A percentile compares a stretch with the other conserved stretches of the same genome.
phyloP scores from a whole-genome alignment of 2,797 vertebrate species.

The Lacerta viridis region DNA sequence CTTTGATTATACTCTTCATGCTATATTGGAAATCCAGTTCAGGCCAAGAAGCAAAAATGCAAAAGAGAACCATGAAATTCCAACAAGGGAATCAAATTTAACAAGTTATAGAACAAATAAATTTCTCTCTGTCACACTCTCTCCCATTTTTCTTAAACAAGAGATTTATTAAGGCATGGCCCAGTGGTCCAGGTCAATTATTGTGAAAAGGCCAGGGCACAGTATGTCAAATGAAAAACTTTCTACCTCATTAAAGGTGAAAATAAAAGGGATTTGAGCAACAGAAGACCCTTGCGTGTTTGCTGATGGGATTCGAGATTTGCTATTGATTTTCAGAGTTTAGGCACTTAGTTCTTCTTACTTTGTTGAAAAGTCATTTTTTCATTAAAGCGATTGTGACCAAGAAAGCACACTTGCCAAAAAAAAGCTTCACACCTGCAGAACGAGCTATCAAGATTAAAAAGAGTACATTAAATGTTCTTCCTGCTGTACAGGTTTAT shows the following conservation, averaged over 20 bases:
- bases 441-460: not conserved
- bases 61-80: constrained; percentile 33
- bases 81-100: constrained; percentile 37
- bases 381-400: constrained; percentile 61
- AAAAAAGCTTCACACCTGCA: not conserved
- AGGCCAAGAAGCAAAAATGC: constrained; percentile 35
- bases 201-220: constrained; percentile 60
- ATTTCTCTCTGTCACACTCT: not conserved
- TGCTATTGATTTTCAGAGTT: constrained; percentile 71
- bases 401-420: constrained; percentile 29
- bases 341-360: constrained; percentile 65
- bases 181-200: constrained; percentile 67
- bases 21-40: constrained; percentile 12
- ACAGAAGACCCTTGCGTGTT: constrained; percentile 50
- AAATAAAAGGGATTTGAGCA: constrained; percentile 71
- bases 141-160: constrained; percentile 22
- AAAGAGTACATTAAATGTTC: constrained; percentile 32
- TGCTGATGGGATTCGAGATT: constrained; percentile 73
- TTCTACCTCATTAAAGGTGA: constrained; percentile 75
- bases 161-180: constrained; percentile 54
- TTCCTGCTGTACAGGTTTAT: constrained; percentile 9
- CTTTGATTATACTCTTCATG: not conserved
- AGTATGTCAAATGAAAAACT: constrained; percentile 60
- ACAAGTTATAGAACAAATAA: constrained; percentile 38
- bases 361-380: constrained; percentile 54